Evolutionary conservation across 2,888 invertebrate genomes (phyloP).

Genomic region (Drosophila nigritarsus): DNA sequence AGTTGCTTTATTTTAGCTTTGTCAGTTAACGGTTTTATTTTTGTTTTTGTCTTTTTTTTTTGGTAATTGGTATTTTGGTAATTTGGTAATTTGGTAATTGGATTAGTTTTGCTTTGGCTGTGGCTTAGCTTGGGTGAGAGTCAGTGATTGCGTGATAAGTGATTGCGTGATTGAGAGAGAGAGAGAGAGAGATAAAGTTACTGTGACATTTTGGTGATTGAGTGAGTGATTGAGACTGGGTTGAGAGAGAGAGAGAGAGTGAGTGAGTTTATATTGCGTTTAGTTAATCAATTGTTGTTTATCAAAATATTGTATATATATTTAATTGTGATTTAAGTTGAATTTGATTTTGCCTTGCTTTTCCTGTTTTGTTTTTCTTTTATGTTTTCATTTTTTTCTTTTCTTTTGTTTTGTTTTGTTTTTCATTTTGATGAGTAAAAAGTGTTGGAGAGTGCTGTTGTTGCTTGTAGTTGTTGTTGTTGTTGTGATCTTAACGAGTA

Average conservation of each 20-base stretch:
- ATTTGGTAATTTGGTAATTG: constrained; percentile 31
- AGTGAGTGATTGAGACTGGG: constrained; percentile 41
- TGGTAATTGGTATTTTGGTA: constrained; percentile 15
- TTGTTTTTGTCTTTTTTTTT: constrained; percentile 1
- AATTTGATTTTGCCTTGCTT: constrained; percentile 29
- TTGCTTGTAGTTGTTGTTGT: constrained; percentile 33
- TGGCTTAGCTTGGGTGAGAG: constrained; percentile 60
- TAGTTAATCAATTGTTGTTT: constrained; percentile 46
- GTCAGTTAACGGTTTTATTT: constrained; percentile 44
- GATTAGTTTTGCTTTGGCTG: constrained; percentile 45
- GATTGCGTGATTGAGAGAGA: constrained; percentile 71
- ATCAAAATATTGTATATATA: constrained; percentile 35
- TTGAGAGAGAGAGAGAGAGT: constrained; percentile 40
- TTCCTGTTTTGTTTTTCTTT: constrained; percentile 18
- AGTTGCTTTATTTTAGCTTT: constrained; percentile 65
- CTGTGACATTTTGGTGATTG: constrained; percentile 50
- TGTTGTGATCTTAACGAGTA: constrained; percentile 52
- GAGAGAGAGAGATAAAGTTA: constrained; percentile 64
- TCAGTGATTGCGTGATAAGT: constrained; percentile 61
- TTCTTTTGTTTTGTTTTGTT: constrained; percentile 12
- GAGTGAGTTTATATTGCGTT: constrained; percentile 56
- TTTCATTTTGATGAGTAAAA: constrained; percentile 26
- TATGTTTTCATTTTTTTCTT: constrained; percentile 3
- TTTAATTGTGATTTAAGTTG: constrained; percentile 37
- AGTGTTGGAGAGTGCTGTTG: constrained; percentile 41